Evolutionary conservation across 2,113 vertebrate species (phyloP).

Genomic region (Mirounga angustirostris): DNA sequence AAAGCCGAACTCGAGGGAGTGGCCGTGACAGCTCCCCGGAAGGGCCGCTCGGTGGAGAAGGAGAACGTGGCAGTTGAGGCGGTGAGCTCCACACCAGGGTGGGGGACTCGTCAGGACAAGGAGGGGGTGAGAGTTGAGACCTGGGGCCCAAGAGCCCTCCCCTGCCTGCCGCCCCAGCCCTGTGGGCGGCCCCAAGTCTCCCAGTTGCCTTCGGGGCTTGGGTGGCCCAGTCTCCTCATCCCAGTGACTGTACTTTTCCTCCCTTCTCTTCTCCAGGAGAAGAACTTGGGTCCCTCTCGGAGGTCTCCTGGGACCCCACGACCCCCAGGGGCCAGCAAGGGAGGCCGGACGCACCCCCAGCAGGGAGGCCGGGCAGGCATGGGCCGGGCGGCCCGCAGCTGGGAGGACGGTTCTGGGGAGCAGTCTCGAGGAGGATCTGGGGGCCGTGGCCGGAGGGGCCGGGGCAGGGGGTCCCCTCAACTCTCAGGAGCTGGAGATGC

Average conservation of each 20-base stretch:
- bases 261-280: constrained; percentile 86
- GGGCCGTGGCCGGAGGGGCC: constrained; percentile 65
- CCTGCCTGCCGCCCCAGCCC: neutral
- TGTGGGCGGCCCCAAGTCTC: neutral
- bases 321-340: constrained; percentile 61
- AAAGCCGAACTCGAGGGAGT: constrained; percentile 94
- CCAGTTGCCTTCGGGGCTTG: neutral
- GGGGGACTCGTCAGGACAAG: neutral
- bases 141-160: neutral
- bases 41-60: constrained; percentile 88
- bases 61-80: constrained; percentile 90
- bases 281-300: constrained; percentile 86
- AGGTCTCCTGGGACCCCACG: constrained; percentile 75
- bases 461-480: constrained; percentile 37
- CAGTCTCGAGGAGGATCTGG: constrained; percentile 73
- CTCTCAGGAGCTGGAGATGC: constrained; percentile 11
- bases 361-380: constrained; percentile 66
- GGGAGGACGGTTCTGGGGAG: constrained; percentile 78
- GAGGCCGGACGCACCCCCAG: neutral
- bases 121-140: neutral
- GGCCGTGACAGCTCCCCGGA: constrained; percentile 90
- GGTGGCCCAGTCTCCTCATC: neutral
- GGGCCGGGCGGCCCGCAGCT: constrained; percentile 54
- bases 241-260: neutral
- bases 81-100: constrained; percentile 82